Evolutionary conservation across 2,113 vertebrate species (phyloP), one percentile per base, ranked within the genome.

Genomic region (Ivindomyrus marchei): DNA sequence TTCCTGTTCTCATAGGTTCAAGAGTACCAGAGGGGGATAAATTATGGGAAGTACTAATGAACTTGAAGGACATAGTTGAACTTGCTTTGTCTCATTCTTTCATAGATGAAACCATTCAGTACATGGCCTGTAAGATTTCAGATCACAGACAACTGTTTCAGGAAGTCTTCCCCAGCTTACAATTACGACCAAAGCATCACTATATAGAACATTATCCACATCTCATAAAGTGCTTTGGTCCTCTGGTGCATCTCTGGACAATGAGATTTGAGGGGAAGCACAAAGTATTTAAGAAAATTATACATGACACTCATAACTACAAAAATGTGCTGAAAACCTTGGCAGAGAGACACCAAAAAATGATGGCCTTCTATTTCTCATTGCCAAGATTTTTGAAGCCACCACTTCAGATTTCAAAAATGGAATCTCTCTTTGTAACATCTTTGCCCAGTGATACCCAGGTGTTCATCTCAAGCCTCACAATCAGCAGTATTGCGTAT

Each of bases 181-280:
- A 17, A 47, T 52, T 52, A 52, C 3, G 3, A 52, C 50, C 91
- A 90, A 92, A 92, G 83, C 91, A 92, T 84, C 91, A 92, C 45
- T 92, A 88, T 3, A 88, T 91, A 39, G 91, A 93, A 6, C 90
- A 92, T 50, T 91, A 92, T 45, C 90, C 89, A 47, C 13, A 62
- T 39, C 85, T 91, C 15, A 91, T 91, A 3, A 45, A n/a, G 74
- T 89, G 90, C 49, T 52, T 52, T 52, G 50, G 50, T 52, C 50
- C 50, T 52, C 50, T 52, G 49, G 13, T 50, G 49, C 49, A 50
- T 50, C 49, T 50, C 49, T 50, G 49, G 49, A 50, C 49, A 74
- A 91, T 92, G 83, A 91, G 90, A 49, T 93, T 91, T 90, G 91
- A 93, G 47, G 90, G 91, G 21, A 91, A 92, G 49, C 92, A 91